A percentile compares a stretch with the other conserved stretches of the same genome.
Evolutionary conservation across 2,888 invertebrate species (phyloP).

Genomic region (Micoletzkya japonica): DNA sequence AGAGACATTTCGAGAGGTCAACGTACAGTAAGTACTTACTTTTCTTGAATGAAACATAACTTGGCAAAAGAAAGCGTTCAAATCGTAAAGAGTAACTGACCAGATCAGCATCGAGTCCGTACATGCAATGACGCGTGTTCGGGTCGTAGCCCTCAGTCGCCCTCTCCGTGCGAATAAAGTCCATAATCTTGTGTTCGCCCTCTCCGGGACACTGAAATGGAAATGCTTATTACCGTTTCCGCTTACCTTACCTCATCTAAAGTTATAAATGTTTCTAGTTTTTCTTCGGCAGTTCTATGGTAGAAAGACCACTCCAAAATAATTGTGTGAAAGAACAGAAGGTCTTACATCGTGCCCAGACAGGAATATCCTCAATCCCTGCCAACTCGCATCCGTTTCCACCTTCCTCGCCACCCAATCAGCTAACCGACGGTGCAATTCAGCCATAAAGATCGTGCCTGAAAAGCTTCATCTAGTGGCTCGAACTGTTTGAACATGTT

Average conservation of each 20-base stretch:
- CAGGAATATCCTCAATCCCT: constrained; percentile 80
- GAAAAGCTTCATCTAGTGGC: constrained; percentile 26
- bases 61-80: neutral
- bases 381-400: constrained; percentile 82
- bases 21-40: constrained; percentile 28
- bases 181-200: constrained; percentile 98
- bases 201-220: constrained; percentile 79
- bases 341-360: constrained; percentile 84
- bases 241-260: neutral
- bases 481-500: too few species aligned
- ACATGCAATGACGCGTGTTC: constrained; percentile 90
- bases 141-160: constrained; percentile 82
- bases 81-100: constrained; percentile 51
- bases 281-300: too few species aligned
- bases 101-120: constrained; percentile 94
- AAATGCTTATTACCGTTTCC: neutral
- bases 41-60: constrained; percentile 15
- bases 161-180: constrained; percentile 84
- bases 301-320: neutral
- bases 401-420: constrained; percentile 82
- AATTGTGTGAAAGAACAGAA: constrained; percentile 67
- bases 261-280: neutral
- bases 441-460: constrained; percentile 81
- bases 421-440: constrained; percentile 81
- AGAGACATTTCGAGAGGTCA: constrained; percentile 18